phyloP scores from a whole-genome alignment of 2,888 invertebrate species.

The Chloroclystis v-ata region DNA sequence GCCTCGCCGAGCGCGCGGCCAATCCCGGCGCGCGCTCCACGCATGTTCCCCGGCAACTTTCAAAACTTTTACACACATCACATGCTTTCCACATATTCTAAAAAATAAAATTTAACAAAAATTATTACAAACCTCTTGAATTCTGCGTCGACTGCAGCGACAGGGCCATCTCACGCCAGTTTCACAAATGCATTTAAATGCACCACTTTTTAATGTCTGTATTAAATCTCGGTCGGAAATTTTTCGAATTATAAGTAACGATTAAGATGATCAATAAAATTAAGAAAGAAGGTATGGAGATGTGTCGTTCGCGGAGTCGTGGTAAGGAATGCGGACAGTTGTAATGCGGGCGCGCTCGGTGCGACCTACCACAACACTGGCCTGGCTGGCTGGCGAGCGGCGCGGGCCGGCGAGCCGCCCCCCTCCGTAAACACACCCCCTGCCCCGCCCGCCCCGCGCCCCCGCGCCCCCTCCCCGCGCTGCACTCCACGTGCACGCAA shows the following conservation, averaged over 20 bases:
- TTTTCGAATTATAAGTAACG: background rate
- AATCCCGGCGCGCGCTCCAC: constrained; percentile 63
- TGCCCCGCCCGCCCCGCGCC: constrained; percentile 49
- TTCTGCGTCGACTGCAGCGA: constrained; percentile 79
- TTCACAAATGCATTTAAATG: constrained; percentile 69
- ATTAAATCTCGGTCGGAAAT: background rate
- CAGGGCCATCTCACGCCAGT: constrained; percentile 77
- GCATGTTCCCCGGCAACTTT: constrained; percentile 70
- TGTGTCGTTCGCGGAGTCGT: constrained; percentile 62
- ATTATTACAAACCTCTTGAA: constrained; percentile 70
- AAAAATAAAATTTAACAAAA: constrained; percentile 29
- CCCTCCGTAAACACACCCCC: constrained; percentile 71
- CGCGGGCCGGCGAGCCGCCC: constrained; percentile 55
- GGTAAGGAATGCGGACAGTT: constrained; percentile 52
- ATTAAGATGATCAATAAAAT: background rate
- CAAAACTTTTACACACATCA: constrained; percentile 68
- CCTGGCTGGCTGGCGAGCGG: constrained; percentile 47
- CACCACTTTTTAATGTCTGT: constrained; percentile 47
- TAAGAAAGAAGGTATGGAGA: constrained; percentile 33
- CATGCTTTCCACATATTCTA: constrained; percentile 53
- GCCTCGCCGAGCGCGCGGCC: constrained; percentile 48
- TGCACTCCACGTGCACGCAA: constrained; percentile 73
- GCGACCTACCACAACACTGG: constrained; percentile 83
- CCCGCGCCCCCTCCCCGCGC: constrained; percentile 36
- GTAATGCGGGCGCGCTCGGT: constrained; percentile 58